Base-by-base conservation (phyloP, 2,888 invertebrate genomes). In the Drosophila leonis region DNA sequence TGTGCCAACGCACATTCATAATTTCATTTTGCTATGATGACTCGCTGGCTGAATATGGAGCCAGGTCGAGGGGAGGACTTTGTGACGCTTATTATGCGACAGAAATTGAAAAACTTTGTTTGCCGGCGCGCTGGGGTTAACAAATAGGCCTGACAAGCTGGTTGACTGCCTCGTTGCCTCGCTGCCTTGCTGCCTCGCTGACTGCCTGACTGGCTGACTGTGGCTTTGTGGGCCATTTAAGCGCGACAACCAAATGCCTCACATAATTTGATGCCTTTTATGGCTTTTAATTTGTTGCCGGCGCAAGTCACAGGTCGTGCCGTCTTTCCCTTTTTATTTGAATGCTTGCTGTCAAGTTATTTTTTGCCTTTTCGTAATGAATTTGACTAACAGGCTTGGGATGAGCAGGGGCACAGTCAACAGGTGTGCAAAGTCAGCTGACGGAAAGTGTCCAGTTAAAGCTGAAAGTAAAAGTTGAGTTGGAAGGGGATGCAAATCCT, bases 91-190 rank as follows among this genome's bases (percentile, higher is more conserved):
- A 86, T 86, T 86, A 86, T 90, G 86, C 90, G 90, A 87, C 90
- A 90, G 85, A 90, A 90, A 86, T 90, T 90, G 90, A 86, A 86
- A 90, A 86, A 86, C 88, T 90, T 86, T 90, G 90, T 90, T 90
- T 86, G 90, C 88, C 83, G 78, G 74, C 90, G 69, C 80, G 90
- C 76, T 87, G 87, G 85, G 90, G 90, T 85, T 87, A 88, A 90
- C 90, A 86, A 90, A 86, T 90, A 90, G 90, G 82, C 24, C 60
- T 57, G 56, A 18, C 49, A 54, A n/a, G 37, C 54, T 54, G 54
- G 54, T n/a, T 73, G 39, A 20, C 31, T 60, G 55, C 24, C 29
- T 74, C 52, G 10, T 41, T 46, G 62, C 12, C 49, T 46, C 1
- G 6, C 24, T 20, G 33, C 31, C 42, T 24, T 7, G 29, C 51